Evolutionary conservation across 2,113 vertebrate species (phyloP), one percentile per base, ranked within the genome.

Genomic region (Protobothrops mucrosquamatus): DNA sequence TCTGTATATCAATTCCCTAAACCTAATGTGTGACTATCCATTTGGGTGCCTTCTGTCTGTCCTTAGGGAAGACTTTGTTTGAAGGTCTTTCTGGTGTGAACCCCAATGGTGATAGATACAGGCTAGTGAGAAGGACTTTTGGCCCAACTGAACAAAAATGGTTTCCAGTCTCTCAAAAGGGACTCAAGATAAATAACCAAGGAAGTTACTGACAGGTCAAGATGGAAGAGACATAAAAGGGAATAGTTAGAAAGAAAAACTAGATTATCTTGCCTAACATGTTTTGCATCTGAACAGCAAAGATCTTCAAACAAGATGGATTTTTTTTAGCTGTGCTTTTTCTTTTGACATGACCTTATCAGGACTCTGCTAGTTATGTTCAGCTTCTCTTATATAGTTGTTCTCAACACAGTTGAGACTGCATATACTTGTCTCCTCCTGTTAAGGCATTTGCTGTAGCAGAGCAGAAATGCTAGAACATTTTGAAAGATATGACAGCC

Each of bases 401-500:
- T 69, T 95, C 92, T 93, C 92, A 96, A 95, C 96, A 97, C 96
- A 96, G 94, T 52, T 48, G 94, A 91, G 95, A 96, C 95, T 95
- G 92, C 93, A 93, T 93, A 96, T 96, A 94, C 94, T 97, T 97
- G 97, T 97, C 97, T 87, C 93, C 94, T 96, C 95, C 94, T 87
- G 89, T 97, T 97, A 95, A 81, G 74, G 96, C 94, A 85, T 92
- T 93, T 93, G 52, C 89, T 94, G 85, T 95, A 87, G 96, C 93
- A 26, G 91, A n/a, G 85, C 90, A 39, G 93, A 64, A 96, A 95
- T 48, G 92, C 95, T 96, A 96, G 96, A 95, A 95, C 92, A 85
- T 95, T 95, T 96, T 96, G 96, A 97, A 96, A 93, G 95, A 96
- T 96, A 94, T 95, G 94, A 96, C 96, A 95, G 96, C 91, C 94